Evolutionary conservation across 1,140 invertebrate species (phyloP), one percentile per base, ranked within the genome.

Genomic region (Scaptodrosophila lebanonensis): DNA sequence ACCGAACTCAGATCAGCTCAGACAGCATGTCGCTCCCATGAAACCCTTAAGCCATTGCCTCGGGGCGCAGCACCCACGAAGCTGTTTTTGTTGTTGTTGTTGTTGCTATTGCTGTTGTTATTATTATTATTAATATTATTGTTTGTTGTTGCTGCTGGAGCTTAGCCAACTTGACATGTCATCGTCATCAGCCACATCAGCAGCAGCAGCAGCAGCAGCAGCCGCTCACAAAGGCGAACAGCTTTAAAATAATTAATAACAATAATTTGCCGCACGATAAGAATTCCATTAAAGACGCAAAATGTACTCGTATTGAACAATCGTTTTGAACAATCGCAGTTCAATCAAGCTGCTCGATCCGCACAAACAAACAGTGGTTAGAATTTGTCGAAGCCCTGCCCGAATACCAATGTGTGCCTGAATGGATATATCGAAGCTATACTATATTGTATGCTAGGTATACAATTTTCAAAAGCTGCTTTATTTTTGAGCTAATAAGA

Each of bases 251-350:
- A 82, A 82, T 82, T 82, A 82, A 82, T 82, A 82, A 83, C 75
- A 82, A 82, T 82, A 83, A 82, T 82, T 82, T 82, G 76, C 76
- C 54, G 73, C 76, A 83, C 76, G 76, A 82, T 82, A 82, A 82
- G 76, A 83, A 82, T 83, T 83, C 76, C 76, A 82, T 82, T 82
- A 82, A 82, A 83, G 62, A 66, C 75, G 75, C 69, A 82, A 82
- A 82, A 82, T 66, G 69, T 75, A 82, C n/a, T n/a, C n/a, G n/a
- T n/a, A n/a, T n/a, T n/a, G n/a, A n/a, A n/a, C n/a, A n/a, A n/a
- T n/a, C n/a, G n/a, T n/a, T n/a, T 82, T 79, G 67, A 76, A 67
- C 56, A 66, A 70, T 69, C 66, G 64, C 49, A 63, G 36, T 35
- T 36, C 27, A 48, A 42, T 48, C 33, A 57, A 32, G 30, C 58